Conservation (phyloP, 2,888 invertebrate species). For the Myathropa florea region DNA sequence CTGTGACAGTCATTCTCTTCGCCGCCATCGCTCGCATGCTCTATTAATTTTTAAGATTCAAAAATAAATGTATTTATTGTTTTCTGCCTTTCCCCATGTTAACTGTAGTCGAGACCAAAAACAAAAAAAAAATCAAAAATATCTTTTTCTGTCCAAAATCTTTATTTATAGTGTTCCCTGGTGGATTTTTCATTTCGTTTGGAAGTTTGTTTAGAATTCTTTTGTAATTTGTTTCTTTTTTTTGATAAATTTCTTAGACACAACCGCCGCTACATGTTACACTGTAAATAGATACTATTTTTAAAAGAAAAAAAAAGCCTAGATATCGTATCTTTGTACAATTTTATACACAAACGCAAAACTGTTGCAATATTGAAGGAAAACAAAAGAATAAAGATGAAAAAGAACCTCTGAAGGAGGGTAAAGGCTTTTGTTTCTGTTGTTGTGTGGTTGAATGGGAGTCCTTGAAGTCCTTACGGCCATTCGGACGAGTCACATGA, state of each 20-base stretch:
- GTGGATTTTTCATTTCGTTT: conserved; percentile 3
- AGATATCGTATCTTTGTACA: conserved; percentile 23
- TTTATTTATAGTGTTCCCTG: conserved; percentile 50
- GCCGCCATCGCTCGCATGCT: conserved; percentile 76
- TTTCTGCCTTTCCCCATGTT: neutral
- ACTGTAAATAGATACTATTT: conserved; percentile 47
- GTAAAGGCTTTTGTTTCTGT: neutral
- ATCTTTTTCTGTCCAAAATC: conserved; percentile 26
- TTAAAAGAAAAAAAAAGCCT: neutral
- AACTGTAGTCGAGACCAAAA: neutral
- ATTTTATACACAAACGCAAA: conserved; percentile 43
- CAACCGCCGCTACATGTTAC: conserved; percentile 54
- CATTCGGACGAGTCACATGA: too few relatives aligned
- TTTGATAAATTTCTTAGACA: neutral
- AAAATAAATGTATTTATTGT: neutral
- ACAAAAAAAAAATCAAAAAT: neutral
- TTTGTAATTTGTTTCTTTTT: conserved; percentile 1
- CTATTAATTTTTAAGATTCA: conserved; percentile 73
- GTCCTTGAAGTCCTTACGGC: neutral
- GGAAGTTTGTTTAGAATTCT: neutral
- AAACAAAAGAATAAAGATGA: neutral
- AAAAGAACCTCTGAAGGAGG: neutral
- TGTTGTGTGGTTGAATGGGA: neutral
- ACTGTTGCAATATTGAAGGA: conserved; percentile 34
- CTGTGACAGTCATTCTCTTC: conserved; percentile 75